A percentile compares a stretch with the other conserved stretches of the same genome.
Conservation (phyloP, 2,888 invertebrate genomes). For the Pocota personata region DNA sequence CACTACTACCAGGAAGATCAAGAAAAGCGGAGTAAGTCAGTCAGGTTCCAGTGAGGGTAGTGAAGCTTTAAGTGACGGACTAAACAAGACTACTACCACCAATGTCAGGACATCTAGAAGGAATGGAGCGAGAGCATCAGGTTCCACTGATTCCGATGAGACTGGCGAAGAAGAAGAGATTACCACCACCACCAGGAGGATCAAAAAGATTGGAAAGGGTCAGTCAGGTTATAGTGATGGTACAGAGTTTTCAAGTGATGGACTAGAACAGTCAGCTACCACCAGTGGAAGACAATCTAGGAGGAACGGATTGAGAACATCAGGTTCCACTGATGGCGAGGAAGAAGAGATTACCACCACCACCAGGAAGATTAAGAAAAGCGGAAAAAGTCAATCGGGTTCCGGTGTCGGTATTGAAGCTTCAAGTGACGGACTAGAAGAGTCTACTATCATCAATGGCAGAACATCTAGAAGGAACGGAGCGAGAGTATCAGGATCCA, state of each 20-base stretch:
- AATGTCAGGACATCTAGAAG: not conserved
- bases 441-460: not conserved
- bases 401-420: no score
- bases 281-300: not conserved
- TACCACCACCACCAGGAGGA: not conserved
- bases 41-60: not conserved
- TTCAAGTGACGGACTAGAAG: not conserved
- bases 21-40: not conserved
- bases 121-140: not conserved
- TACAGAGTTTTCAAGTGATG: not conserved
- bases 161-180: not conserved
- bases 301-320: not conserved
- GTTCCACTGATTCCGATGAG: not conserved
- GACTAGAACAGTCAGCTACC: not conserved
- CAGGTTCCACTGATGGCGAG: not conserved
- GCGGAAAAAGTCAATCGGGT: not conserved
- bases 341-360: not conserved
- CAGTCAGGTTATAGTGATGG: not conserved
- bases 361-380: not conserved
- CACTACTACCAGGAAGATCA: not conserved
- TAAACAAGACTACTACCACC: not conserved
- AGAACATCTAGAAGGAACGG: not conserved
- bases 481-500: not conserved
- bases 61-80: not conserved
- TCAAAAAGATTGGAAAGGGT: not conserved